Conservation (phyloP, 2,888 invertebrate genomes). For the Digitonthophagus gazella region DNA sequence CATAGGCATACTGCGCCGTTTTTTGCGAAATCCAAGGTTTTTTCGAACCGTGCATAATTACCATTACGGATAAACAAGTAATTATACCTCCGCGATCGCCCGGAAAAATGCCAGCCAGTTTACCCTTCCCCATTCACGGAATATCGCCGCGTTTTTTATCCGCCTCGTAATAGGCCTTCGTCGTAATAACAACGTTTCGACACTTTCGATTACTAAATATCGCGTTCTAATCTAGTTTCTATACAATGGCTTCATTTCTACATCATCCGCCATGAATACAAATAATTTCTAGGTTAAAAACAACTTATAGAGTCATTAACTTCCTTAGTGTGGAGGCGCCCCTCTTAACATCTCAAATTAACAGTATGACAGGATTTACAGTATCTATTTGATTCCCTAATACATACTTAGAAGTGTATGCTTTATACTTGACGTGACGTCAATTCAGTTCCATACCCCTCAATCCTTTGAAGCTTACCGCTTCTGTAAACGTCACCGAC, state of each 20-base stretch:
- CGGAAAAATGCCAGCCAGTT: background rate
- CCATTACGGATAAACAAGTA: constrained; percentile 24
- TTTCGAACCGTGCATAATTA: constrained; percentile 19
- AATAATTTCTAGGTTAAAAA: background rate
- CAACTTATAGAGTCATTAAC: background rate
- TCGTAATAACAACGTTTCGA: background rate
- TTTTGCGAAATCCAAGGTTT: constrained; percentile 18
- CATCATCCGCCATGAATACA: background rate
- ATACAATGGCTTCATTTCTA: background rate
- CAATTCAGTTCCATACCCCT: background rate
- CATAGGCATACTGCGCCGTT: background rate
- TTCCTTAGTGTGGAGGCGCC: too few relatives aligned
- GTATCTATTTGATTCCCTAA: background rate
- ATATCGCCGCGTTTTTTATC: background rate
- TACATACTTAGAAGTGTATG: background rate
- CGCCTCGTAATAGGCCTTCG: background rate
- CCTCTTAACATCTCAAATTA: background rate
- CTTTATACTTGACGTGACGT: background rate
- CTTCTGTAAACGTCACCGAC: constrained; percentile 29
- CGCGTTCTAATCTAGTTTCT: background rate
- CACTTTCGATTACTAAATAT: background rate
- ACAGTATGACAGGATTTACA: background rate
- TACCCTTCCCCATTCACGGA: background rate
- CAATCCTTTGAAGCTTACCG: constrained; percentile 27
- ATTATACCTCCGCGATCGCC: constrained; percentile 13